These are phyloP conservation scores for Cartodere bifasciata DNA, from an alignment of 2,888 invertebrate genomes.

Conservation along the genomic window DNA sequence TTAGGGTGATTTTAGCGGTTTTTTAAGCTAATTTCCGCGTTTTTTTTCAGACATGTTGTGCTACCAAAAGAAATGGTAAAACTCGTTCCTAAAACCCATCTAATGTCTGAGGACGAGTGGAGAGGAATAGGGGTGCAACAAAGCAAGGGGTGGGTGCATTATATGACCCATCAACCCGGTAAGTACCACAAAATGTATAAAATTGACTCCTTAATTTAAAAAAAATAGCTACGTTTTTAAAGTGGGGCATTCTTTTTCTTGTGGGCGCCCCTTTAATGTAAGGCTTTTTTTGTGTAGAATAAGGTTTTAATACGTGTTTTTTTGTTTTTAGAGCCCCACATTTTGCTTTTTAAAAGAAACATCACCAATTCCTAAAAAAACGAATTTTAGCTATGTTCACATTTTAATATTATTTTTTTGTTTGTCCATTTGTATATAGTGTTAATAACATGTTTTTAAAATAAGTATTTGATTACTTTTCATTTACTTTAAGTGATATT, in stretches of 20 bases:
- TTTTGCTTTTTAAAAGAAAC: slow-evolving; percentile 70
- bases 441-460: no score
- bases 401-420: slow-evolving; percentile 9
- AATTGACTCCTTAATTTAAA: not conserved
- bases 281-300: no score
- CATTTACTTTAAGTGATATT: no score
- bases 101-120: slow-evolving; percentile 94
- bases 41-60: slow-evolving; percentile 71
- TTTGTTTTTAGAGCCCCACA: slow-evolving; percentile 69
- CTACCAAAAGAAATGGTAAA: slow-evolving; percentile 86
- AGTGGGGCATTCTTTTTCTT: not conserved
- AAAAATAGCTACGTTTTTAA: not conserved
- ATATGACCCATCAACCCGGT: slow-evolving; percentile 94
- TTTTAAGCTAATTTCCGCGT: not conserved
- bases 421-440: slow-evolving; percentile 12
- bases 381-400: slow-evolving; percentile 2
- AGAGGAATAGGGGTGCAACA: slow-evolving; percentile 89
- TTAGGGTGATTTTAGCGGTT: not conserved
- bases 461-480: no score
- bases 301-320: no score
- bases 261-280: no score
- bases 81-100: slow-evolving; percentile 78
- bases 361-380: slow-evolving; percentile 30
- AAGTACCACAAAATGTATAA: slow-evolving; percentile 18
- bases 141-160: slow-evolving; percentile 93